phyloP scores from a whole-genome alignment of 2,113 vertebrate genomes.

The Tinamus guttatus region DNA sequence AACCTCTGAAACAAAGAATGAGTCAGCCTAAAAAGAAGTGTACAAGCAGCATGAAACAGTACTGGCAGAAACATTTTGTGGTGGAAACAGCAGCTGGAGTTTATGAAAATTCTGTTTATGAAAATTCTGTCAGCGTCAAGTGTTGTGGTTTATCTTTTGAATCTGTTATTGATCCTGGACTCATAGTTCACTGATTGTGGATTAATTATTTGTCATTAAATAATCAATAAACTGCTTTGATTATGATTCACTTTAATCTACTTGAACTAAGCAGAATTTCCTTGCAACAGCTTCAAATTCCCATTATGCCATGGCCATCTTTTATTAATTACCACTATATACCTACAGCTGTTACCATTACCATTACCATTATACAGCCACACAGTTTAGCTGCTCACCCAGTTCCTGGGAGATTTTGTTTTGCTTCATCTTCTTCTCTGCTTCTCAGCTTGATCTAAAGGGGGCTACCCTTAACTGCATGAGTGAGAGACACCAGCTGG shows the following conservation, averaged over 20 bases:
- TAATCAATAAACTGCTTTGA: neutral
- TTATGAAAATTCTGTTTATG: neutral
- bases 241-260: neutral
- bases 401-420: neutral
- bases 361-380: too few relatives aligned
- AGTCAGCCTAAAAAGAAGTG: neutral
- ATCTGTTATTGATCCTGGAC: neutral
- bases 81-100: neutral
- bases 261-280: neutral
- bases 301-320: accelerated
- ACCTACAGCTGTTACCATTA: neutral
- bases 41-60: neutral
- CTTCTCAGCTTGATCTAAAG: neutral
- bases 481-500: neutral
- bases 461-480: neutral
- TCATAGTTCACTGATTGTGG: neutral
- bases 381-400: neutral
- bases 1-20: neutral
- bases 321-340: neutral
- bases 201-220: neutral
- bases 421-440: neutral
- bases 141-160: neutral
- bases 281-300: neutral
- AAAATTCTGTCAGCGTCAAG: neutral
- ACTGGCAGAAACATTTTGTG: neutral